Evolutionary conservation across 2,888 invertebrate genomes (phyloP).

Genomic region (Agrochola macilenta): DNA sequence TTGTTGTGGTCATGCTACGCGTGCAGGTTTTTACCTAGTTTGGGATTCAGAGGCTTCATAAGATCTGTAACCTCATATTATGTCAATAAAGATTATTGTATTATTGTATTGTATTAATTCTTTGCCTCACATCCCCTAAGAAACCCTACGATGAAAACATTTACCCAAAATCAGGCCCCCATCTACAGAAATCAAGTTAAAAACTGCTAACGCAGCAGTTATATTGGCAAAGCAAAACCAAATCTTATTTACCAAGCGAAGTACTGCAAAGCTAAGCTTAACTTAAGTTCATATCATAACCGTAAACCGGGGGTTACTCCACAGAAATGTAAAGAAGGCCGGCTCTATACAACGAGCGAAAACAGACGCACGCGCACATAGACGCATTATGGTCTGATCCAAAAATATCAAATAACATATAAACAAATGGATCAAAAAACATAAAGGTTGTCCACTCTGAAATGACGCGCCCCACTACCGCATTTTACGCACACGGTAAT

Average conservation of each 20-base stretch:
- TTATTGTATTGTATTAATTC: too few relatives aligned
- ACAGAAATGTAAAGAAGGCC: neutral
- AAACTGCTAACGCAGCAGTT: constrained; percentile 18
- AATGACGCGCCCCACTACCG: too few relatives aligned
- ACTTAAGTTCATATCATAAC: constrained; percentile 52
- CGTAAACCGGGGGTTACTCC: neutral
- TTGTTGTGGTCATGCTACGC: too few relatives aligned
- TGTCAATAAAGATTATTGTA: too few relatives aligned
- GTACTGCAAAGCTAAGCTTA: constrained; percentile 43
- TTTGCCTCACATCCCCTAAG: too few relatives aligned
- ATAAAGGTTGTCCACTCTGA: too few relatives aligned
- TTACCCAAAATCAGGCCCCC: constrained; percentile 4
- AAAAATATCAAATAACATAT: neutral
- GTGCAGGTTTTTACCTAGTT: too few relatives aligned
- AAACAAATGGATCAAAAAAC: neutral
- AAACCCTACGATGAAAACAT: neutral
- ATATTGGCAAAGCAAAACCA: constrained; percentile 30
- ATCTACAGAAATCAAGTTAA: constrained; percentile 28
- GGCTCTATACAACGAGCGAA: neutral
- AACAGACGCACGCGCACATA: neutral
- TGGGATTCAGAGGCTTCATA: too few relatives aligned
- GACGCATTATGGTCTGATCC: neutral
- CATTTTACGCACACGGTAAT: too few relatives aligned
- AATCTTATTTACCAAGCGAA: constrained; percentile 48
- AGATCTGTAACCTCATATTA: too few relatives aligned